These are phyloP conservation scores for Epinotia bilunana DNA, from an alignment of 2,888 invertebrate species.

Conservation along the genomic window DNA sequence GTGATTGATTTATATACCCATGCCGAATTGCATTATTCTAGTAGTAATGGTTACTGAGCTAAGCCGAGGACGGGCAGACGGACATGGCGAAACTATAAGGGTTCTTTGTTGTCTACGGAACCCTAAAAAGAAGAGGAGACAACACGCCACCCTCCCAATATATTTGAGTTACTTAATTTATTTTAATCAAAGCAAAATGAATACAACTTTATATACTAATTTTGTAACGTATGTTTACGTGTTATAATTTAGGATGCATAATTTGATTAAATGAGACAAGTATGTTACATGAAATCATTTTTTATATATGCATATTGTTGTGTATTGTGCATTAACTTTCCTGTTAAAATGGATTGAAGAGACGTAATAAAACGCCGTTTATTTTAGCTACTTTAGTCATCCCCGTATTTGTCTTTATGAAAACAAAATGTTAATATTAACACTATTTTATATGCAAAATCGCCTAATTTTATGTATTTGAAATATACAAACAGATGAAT, in stretches of 20 bases:
- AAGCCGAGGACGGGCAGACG: too few relatives aligned
- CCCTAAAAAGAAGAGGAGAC: too few relatives aligned
- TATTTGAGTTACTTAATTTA: background rate
- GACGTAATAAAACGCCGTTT: slow-evolving; percentile 4
- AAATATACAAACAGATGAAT: slow-evolving; percentile 36
- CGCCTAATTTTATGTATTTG: slow-evolving; percentile 36
- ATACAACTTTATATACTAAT: slow-evolving; percentile 14
- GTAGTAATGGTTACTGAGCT: too few relatives aligned
- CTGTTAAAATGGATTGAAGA: slow-evolving; percentile 2
- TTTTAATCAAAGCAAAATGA: background rate
- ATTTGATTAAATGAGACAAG: slow-evolving; percentile 23
- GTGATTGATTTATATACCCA: too few relatives aligned
- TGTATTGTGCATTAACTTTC: slow-evolving; percentile 35
- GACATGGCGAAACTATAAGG: too few relatives aligned
- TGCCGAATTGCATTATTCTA: too few relatives aligned
- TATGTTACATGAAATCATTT: slow-evolving; percentile 16
- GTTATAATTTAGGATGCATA: slow-evolving; percentile 26
- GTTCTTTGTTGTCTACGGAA: too few relatives aligned
- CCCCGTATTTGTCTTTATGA: background rate
- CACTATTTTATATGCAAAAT: slow-evolving; percentile 24
- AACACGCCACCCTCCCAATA: too few relatives aligned
- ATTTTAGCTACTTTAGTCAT: background rate
- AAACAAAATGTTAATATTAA: slow-evolving; percentile 10
- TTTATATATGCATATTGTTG: slow-evolving; percentile 16
- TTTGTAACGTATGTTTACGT: background rate